phyloP scores from a whole-genome alignment of 2,113 vertebrate genomes.

The Megaceryle torquata region DNA sequence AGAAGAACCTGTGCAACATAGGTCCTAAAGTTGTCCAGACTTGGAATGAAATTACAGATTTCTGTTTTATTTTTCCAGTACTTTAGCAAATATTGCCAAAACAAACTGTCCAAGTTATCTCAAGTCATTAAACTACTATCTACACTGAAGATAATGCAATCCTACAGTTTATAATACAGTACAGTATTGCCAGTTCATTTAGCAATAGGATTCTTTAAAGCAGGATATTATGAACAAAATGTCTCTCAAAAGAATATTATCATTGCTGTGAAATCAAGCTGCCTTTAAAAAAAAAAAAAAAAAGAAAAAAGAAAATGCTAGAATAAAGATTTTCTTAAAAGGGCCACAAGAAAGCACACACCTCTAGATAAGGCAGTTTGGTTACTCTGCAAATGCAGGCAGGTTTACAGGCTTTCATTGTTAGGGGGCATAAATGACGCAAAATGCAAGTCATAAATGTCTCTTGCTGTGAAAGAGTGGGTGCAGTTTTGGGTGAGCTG shows the following conservation, averaged over 20 bases:
- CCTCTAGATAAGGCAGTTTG: neutral
- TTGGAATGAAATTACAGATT: neutral
- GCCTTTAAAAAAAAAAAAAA: too few relatives aligned
- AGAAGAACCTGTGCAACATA: neutral
- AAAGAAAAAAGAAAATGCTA: neutral
- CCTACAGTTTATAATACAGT: too few relatives aligned
- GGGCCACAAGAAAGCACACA: neutral
- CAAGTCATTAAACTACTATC: neutral
- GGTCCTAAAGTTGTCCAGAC: neutral
- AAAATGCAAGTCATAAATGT: conserved; percentile 30
- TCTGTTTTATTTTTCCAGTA: neutral
- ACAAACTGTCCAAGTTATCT: neutral
- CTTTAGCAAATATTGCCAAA: neutral
- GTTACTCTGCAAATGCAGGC: conserved; percentile 21
- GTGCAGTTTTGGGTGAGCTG: conserved; percentile 50
- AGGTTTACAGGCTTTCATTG: conserved; percentile 20
- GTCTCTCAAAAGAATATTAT: neutral
- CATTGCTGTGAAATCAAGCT: neutral
- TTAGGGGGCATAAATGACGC: conserved; percentile 35
- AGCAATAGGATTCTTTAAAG: neutral
- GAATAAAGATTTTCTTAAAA: neutral
- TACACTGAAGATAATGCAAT: neutral
- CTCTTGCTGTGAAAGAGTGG: conserved; percentile 29
- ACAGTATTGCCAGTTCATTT: neutral
- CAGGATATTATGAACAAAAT: neutral